Evolutionary conservation across 2,888 invertebrate species (phyloP).

Genomic region (Scaptomyza caliginosa): DNA sequence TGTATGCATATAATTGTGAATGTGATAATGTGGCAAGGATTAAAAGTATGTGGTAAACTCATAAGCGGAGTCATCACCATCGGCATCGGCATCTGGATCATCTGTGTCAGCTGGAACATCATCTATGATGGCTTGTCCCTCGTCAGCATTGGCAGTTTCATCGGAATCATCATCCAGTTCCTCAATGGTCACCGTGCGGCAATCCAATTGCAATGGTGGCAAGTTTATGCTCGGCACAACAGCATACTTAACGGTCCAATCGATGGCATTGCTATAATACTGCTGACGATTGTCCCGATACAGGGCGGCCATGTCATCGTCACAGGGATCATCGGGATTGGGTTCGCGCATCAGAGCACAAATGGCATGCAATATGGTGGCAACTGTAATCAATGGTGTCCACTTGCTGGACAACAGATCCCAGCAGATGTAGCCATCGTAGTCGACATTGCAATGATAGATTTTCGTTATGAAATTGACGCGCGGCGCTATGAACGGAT

Average conservation of each 20-base stretch:
- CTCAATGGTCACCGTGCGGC: neutral
- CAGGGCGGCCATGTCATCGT: slow-evolving; percentile 30
- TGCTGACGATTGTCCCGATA: slow-evolving; percentile 11
- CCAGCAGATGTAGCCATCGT: slow-evolving; percentile 48
- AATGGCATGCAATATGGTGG: slow-evolving; percentile 19
- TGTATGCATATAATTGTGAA: neutral
- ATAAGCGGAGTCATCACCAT: neutral
- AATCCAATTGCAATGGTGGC: neutral
- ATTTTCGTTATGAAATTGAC: slow-evolving; percentile 40
- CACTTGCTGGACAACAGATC: slow-evolving; percentile 33
- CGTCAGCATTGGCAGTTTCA: neutral
- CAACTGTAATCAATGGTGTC: neutral
- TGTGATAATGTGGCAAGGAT: too few relatives aligned
- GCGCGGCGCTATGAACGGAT: slow-evolving; percentile 30
- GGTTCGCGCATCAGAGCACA: slow-evolving; percentile 18
- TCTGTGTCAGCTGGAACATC: neutral
- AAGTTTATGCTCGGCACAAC: neutral
- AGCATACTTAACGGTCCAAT: slow-evolving; percentile 35
- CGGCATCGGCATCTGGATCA: neutral
- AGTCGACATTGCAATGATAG: slow-evolving; percentile 45
- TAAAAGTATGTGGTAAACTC: neutral
- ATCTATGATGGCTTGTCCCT: neutral
- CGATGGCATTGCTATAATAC: slow-evolving; percentile 15
- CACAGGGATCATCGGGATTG: slow-evolving; percentile 33
- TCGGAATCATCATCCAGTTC: neutral